Conservation (phyloP, 2,113 vertebrate species). For the Dendropsophus ebraccatus region DNA sequence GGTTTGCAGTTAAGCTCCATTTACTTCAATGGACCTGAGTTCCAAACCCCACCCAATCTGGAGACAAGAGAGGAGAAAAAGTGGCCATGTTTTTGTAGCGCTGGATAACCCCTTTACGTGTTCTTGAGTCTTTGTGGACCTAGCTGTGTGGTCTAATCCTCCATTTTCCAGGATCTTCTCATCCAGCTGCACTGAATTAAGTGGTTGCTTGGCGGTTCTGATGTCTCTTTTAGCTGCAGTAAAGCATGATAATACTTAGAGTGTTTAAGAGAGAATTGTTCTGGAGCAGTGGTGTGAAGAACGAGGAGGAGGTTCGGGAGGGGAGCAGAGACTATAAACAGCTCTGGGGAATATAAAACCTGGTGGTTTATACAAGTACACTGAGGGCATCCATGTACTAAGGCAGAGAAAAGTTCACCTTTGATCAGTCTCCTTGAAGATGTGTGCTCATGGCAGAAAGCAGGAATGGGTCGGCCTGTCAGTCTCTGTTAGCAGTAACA, state of each 20-base stretch:
- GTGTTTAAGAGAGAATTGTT: conserved; percentile 62
- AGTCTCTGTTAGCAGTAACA: conserved; percentile 66
- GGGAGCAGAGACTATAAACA: neutral
- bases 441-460: conserved; percentile 34
- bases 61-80: too few species aligned
- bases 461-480: conserved; percentile 41
- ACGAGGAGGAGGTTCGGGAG: neutral
- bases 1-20: too few species aligned
- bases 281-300: conserved; percentile 64
- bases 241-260: conserved; percentile 30
- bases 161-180: neutral
- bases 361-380: conserved; percentile 57
- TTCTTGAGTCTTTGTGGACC: too few species aligned
- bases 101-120: too few species aligned
- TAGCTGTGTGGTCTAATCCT: neutral
- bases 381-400: conserved; percentile 45
- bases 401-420: conserved; percentile 75
- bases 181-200: conserved; percentile 45
- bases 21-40: too few species aligned
- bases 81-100: too few species aligned
- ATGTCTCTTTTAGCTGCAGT: conserved; percentile 28
- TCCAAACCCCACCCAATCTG: too few species aligned
- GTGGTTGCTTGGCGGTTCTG: neutral
- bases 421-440: conserved; percentile 73
- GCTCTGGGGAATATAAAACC: conserved; percentile 48